A percentile compares a stretch with the other conserved stretches of the same genome.
These are phyloP conservation scores for Camponotus floridanus DNA, from an alignment of 1,140 invertebrate genomes.

Conservation along the genomic window DNA sequence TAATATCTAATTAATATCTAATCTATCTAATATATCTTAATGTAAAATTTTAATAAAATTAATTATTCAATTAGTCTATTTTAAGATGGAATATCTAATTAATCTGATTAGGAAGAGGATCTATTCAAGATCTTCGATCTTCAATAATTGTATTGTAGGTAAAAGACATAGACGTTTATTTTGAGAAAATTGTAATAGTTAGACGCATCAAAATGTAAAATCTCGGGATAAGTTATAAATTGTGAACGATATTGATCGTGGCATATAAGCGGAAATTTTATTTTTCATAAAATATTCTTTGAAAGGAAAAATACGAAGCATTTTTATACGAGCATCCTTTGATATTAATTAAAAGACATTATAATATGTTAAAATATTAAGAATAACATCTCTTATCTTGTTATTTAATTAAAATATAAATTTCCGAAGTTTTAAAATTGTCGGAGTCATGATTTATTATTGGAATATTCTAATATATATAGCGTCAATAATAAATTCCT, in stretches of 20 bases:
- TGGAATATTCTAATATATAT: too few species aligned
- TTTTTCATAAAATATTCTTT: not conserved
- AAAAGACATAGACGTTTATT: not conserved
- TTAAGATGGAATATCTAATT: not conserved
- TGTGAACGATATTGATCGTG: not conserved
- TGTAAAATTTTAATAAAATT: not conserved
- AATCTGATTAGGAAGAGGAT: not conserved
- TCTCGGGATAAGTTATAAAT: not conserved
- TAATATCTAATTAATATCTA: too few species aligned
- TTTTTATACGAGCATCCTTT: not conserved
- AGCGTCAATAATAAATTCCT: too few species aligned
- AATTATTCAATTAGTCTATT: not conserved
- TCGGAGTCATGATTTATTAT: too few species aligned
- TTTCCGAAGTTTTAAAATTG: too few species aligned
- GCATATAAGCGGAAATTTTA: not conserved
- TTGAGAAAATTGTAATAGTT: constrained; percentile 1
- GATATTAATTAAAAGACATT: not conserved
- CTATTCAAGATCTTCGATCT: not conserved
- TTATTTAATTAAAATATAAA: too few species aligned
- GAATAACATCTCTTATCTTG: not conserved
- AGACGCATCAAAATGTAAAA: constrained; percentile 15
- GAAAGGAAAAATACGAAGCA: not conserved
- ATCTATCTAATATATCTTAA: not conserved
- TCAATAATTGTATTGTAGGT: not conserved
- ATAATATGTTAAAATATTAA: not conserved